Conservation (phyloP, 2,797 vertebrate genomes). For the Pangasius krempfi region DNA sequence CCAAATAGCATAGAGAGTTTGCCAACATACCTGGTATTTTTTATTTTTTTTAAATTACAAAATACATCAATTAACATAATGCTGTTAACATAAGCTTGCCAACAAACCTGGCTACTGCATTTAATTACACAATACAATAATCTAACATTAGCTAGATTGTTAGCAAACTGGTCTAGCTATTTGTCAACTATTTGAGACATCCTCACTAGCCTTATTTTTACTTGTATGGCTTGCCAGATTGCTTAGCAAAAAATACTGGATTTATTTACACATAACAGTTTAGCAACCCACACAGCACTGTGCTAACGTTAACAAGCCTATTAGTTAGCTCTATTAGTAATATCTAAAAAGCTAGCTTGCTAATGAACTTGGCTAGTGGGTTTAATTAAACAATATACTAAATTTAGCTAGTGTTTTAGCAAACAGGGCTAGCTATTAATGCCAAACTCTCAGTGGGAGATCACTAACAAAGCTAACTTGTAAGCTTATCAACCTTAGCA, state of each 20-base stretch:
- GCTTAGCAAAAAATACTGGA: background rate
- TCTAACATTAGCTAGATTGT: background rate
- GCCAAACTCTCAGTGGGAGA: background rate
- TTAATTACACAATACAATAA: background rate
- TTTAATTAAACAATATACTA: background rate
- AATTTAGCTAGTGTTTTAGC: background rate
- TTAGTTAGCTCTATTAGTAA: background rate
- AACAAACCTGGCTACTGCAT: background rate
- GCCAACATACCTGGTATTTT: background rate
- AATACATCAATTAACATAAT: background rate
- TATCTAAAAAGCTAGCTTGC: slow-evolving; percentile 2
- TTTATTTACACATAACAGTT: slow-evolving; percentile 1
- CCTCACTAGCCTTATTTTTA: background rate
- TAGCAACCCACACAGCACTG: background rate
- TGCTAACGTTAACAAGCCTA: background rate
- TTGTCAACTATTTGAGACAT: background rate
- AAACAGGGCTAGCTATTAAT: background rate
- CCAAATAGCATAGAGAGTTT: background rate
- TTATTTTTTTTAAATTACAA: background rate
- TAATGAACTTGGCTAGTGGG: background rate
- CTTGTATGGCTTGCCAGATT: background rate
- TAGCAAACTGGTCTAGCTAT: background rate
- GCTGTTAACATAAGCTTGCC: background rate
- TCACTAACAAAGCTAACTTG: background rate
- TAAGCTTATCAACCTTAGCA: background rate